Evolutionary conservation across 2,888 invertebrate species (phyloP), one percentile per base, ranked within the genome.

Genomic region (Eilema griseolum): DNA sequence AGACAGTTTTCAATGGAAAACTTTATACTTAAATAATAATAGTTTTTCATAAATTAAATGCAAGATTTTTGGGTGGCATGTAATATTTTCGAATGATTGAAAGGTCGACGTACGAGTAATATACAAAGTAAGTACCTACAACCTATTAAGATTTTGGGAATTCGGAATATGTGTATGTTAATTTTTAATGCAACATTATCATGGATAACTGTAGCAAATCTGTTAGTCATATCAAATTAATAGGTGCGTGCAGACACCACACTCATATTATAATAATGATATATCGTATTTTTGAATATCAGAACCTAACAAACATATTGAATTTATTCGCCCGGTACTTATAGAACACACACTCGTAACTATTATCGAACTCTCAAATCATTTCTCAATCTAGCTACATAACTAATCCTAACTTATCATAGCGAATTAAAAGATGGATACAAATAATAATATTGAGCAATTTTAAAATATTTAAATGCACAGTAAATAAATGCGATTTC

Each of bases 21-120:
- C 84, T 80, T 78, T 84, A 83, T 82, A 82, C 90, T 90, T 90
- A 92, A 79, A 85, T 80, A 79, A 73, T 89, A 89, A 87, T 89
- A 90, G 86, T 87, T 89, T 83, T 41, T 82, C 85, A 82, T 89
- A 87, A 73, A 85, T 87, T 94, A 94, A 94, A 94, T 94, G 93
- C 93, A 94, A 92, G 89, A 90, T 93, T 91, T 94, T 93, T 94
- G 94, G 94, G 93, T 91, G 92, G 90, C 88, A 89, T 90, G 85
- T 87, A 83, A 87, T 83, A 85, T 84, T 80, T 82, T 78, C 82
- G 78, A 79, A 82, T 75, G 83, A 79, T 78, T 77, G 78, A 77
- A 85, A 86, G 84, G 85, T 75, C 81, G 80, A 80, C 69, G 57
- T 59, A 65, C 56, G 65, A 65, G 65, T 65, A 23, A 56, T 33